Evolutionary conservation across 2,888 invertebrate genomes (phyloP).

Genomic region (Cataglyphis livida): DNA sequence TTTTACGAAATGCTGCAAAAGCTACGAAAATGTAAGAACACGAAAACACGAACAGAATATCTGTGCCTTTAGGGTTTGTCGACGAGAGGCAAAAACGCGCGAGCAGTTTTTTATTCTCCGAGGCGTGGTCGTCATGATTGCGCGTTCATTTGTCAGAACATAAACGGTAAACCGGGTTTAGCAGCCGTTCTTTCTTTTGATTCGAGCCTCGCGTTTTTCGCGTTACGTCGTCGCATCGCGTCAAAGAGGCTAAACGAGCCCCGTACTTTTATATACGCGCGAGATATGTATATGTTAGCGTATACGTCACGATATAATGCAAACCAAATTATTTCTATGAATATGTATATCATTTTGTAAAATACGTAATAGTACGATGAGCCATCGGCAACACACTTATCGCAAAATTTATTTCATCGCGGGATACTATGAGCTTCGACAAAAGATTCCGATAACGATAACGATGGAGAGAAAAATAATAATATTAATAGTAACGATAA

Average conservation of each 20-base stretch:
- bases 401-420: constrained; percentile 13
- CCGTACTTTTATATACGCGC: not conserved
- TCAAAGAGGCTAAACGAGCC: constrained; percentile 2
- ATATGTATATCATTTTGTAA: not conserved
- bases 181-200: constrained; percentile 29
- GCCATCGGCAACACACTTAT: constrained; percentile 1
- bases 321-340: not conserved
- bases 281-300: not conserved
- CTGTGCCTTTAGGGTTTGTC: constrained; percentile 41
- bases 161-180: constrained; percentile 49
- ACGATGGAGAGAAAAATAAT: not conserved
- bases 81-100: constrained; percentile 49
- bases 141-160: constrained; percentile 53
- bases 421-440: constrained; percentile 8
- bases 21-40: constrained; percentile 17
- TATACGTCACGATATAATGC: not conserved
- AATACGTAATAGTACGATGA: not conserved
- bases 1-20: not conserved
- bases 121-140: constrained; percentile 54
- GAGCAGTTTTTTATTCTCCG: constrained; percentile 45
- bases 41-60: constrained; percentile 19
- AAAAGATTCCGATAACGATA: constrained; percentile 40
- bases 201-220: constrained; percentile 21
- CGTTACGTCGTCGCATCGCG: not conserved
- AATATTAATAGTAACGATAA: constrained; percentile 49